phyloP scores from a whole-genome alignment of 2,888 invertebrate genomes.

The Tinea trinotella region DNA sequence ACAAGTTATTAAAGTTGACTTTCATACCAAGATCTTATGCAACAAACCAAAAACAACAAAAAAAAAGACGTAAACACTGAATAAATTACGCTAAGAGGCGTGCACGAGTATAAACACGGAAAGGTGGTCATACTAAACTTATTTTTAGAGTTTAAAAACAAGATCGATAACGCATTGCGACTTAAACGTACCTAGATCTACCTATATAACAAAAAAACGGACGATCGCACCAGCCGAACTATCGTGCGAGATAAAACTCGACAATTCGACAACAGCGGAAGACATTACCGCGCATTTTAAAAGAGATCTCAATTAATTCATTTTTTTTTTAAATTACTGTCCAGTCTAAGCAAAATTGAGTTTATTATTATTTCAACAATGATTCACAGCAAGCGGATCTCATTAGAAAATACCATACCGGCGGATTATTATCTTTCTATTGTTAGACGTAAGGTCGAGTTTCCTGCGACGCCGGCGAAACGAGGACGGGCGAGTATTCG shows the following conservation, averaged over 20 bases:
- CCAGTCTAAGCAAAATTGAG: neutral
- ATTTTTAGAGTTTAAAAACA: conserved; percentile 29
- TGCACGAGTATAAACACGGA: neutral
- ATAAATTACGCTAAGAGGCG: too few relatives aligned
- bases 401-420: neutral
- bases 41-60: too few relatives aligned
- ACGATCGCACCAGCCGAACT: conserved; percentile 27
- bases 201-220: conserved; percentile 33
- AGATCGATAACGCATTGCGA: conserved; percentile 55
- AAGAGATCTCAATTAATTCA: too few relatives aligned
- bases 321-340: neutral
- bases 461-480: conserved; percentile 32
- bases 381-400: conserved; percentile 60
- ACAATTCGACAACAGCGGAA: neutral
- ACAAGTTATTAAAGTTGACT: too few relatives aligned
- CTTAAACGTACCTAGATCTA: conserved; percentile 27
- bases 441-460: conserved; percentile 57
- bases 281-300: conserved; percentile 38
- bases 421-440: conserved; percentile 50
- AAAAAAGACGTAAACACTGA: too few relatives aligned
- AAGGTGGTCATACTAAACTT: too few relatives aligned
- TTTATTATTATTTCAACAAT: conserved; percentile 56
- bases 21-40: too few relatives aligned
- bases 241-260: conserved; percentile 24
- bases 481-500: conserved; percentile 67